A percentile compares a stretch with the other conserved stretches of the same genome.
Evolutionary conservation across 2,113 vertebrate genomes (phyloP).

Genomic region (Chlorocebus sabaeus): DNA sequence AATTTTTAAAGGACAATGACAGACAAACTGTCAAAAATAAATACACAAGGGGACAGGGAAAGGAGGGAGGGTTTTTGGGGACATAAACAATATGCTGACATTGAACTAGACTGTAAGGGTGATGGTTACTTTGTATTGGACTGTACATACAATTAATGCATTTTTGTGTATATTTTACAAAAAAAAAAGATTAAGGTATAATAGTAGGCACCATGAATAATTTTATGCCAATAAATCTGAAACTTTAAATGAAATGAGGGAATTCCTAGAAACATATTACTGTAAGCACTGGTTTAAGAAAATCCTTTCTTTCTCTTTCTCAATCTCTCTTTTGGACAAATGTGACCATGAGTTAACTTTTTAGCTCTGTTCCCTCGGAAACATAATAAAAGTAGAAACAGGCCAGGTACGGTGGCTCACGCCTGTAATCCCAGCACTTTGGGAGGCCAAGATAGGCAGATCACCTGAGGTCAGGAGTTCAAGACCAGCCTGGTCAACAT

Average conservation of each 20-base stretch:
- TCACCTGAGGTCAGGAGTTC: no score
- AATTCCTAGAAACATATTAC: neutral
- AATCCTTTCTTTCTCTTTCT: neutral
- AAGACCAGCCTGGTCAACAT: no score
- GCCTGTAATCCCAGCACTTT: no score
- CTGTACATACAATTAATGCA: neutral
- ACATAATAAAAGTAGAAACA: neutral
- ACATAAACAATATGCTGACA: neutral
- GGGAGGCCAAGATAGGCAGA: no score
- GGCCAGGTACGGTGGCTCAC: no score
- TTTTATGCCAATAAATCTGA: neutral
- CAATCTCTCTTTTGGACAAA: neutral
- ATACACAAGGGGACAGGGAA: neutral
- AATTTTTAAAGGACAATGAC: neutral
- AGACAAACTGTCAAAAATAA: neutral
- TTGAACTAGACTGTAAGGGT: neutral
- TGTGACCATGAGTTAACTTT: neutral
- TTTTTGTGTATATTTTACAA: neutral
- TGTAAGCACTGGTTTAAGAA: neutral
- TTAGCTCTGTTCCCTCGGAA: neutral
- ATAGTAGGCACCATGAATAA: neutral
- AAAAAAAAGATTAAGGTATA: neutral
- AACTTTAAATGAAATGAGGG: neutral
- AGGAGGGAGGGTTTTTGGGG: neutral
- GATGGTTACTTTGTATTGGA: neutral